Conservation (phyloP, 2,888 invertebrate species). For the Euphydryas editha region DNA sequence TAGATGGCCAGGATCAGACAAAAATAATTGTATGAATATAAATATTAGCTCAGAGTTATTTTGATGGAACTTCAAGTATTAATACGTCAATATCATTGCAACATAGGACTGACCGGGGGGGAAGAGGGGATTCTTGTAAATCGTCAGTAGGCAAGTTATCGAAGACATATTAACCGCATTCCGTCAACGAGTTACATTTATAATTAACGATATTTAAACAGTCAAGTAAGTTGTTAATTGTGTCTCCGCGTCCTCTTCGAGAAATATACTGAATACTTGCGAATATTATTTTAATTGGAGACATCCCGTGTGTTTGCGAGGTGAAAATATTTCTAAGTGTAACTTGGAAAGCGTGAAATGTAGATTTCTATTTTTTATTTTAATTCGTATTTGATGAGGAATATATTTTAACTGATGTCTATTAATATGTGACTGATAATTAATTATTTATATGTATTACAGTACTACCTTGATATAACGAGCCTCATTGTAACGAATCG, state of each 20-base stretch:
- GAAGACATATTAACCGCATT: neutral
- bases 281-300: conserved; percentile 23
- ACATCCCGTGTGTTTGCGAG: conserved; percentile 5
- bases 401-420: neutral
- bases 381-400: neutral
- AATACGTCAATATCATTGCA: too few species aligned
- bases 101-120: too few species aligned
- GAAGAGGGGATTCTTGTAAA: too few species aligned
- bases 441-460: too few species aligned
- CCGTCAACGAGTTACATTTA: neutral
- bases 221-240: neutral
- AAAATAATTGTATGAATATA: too few species aligned
- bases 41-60: too few species aligned
- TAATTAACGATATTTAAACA: conserved; percentile 8
- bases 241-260: conserved; percentile 2
- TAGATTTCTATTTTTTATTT: neutral
- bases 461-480: too few species aligned
- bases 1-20: too few species aligned
- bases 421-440: too few species aligned
- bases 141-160: neutral
- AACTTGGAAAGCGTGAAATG: neutral
- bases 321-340: neutral
- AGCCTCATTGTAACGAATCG: too few species aligned
- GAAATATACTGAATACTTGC: neutral
- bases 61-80: too few species aligned